phyloP scores from a whole-genome alignment of 2,888 invertebrate genomes.

The Drosophila tripunctata region DNA sequence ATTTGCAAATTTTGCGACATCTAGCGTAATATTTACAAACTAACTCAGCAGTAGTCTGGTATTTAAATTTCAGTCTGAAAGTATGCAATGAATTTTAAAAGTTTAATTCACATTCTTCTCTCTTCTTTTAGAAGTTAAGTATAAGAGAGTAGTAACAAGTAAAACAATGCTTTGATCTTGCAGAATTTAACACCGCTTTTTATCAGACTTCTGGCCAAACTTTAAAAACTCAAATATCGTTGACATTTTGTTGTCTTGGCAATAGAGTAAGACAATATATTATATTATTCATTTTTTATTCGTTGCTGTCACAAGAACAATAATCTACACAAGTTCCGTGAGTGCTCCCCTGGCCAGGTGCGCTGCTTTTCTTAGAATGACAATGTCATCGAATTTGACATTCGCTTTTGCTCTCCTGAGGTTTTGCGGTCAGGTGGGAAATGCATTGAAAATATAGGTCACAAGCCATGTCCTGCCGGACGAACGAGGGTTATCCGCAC shows the following conservation, averaged over 20 bases:
- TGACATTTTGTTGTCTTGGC: neutral
- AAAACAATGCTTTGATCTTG: too few species aligned
- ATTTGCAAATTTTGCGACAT: neutral
- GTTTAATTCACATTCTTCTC: too few species aligned
- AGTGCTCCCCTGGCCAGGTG: neutral
- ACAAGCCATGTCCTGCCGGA: slow-evolving; percentile 4
- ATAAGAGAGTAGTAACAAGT: too few species aligned
- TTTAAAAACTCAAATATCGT: slow-evolving; percentile 2
- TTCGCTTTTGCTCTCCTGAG: slow-evolving; percentile 7
- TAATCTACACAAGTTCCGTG: neutral
- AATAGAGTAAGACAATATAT: slow-evolving; percentile 6
- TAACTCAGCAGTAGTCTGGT: too few species aligned
- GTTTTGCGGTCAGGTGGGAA: slow-evolving; percentile 43
- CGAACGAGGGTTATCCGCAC: slow-evolving; percentile 6
- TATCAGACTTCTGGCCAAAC: too few species aligned
- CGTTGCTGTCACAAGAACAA: slow-evolving; percentile 11
- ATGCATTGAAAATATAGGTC: slow-evolving; percentile 40
- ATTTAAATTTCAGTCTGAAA: neutral
- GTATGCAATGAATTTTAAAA: neutral
- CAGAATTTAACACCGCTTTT: too few species aligned
- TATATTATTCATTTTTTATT: neutral
- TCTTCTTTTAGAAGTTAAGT: too few species aligned
- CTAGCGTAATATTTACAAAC: too few species aligned
- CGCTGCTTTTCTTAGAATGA: slow-evolving; percentile 12
- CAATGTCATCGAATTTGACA: slow-evolving; percentile 55